Percentiles rank a stretch among this genome's conserved stretches.
Evolutionary conservation across 1,140 invertebrate species (phyloP).

Genomic region (Melipona quadrifasciata): DNA sequence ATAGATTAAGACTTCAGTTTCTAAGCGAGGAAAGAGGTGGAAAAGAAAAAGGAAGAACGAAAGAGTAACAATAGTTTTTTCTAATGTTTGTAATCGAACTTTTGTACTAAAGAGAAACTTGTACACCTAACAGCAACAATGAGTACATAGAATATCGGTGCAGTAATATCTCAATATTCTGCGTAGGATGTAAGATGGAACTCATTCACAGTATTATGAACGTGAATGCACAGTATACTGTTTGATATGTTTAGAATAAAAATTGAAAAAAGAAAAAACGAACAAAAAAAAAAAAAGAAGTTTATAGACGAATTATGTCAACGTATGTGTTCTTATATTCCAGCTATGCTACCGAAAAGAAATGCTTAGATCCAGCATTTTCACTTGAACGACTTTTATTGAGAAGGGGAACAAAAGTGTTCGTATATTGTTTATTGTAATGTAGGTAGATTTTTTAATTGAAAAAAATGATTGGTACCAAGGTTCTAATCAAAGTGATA

Average conservation of each 20-base stretch:
- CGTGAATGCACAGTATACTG: conserved; percentile 51
- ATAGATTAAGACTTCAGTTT: conserved; percentile 56
- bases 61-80: conserved; percentile 45
- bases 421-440: conserved; percentile 62
- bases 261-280: not conserved
- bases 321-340: conserved; percentile 62
- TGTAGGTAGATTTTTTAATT: conserved; percentile 58
- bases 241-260: conserved; percentile 53
- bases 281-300: not conserved
- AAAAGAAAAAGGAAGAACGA: not conserved
- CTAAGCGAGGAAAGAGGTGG: conserved; percentile 34
- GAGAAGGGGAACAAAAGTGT: conserved; percentile 49
- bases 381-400: conserved; percentile 44
- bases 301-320: conserved; percentile 52
- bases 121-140: conserved; percentile 33
- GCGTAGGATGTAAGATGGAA: conserved; percentile 52
- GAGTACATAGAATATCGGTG: conserved; percentile 19
- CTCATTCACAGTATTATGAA: conserved; percentile 67
- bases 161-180: conserved; percentile 53
- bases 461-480: conserved; percentile 41
- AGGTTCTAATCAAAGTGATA: conserved; percentile 43
- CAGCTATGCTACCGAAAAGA: conserved; percentile 51
- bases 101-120: conserved; percentile 48
- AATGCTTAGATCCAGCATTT: conserved; percentile 59
- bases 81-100: conserved; percentile 47